Evolutionary conservation across 2,113 vertebrate genomes (phyloP), one percentile per base, ranked within the genome.

Genomic region (Sylvietta virens): DNA sequence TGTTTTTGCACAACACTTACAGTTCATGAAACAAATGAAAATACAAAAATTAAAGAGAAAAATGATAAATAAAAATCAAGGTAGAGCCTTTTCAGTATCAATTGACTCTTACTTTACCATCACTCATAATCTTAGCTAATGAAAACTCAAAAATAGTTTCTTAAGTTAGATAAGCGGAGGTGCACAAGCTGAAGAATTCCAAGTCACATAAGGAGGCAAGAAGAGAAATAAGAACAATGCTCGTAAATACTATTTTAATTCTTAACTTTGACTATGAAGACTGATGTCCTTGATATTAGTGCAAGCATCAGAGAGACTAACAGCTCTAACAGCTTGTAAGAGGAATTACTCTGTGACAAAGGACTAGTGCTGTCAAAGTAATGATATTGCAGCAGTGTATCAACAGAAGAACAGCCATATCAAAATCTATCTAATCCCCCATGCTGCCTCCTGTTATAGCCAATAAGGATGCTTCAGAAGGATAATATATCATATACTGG

Each of bases 301-400:
- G 40, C 64, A 90, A 90, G 57, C 91, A 94, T 85, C 92, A 86
- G 47, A 62, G 80, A 93, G 79, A 84, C 94, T 83, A 95, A 94
- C 58, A 93, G 90, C 53, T 81, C 78, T 70, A 94, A 94, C 50
- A 92, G 89, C 67, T 62, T 83, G 21, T 23, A 93, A 94, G 93
- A 94, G 91, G 62, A 92, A 96, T 81, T 94, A 57, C 72, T 37
- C 51, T 51, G 17, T 93, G 79, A 92, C 69, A 74, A 86, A 88
- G 69, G 39, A 62, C 72, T 62, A 39, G 67, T 44, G 64, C 76
- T 93, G 82, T 95, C 95, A 90, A 74, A 95, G 88, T 88, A 90
- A 83, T 66, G 76, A 94, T 96, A 97, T 97, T 96, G 69, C 79
- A 83, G 83, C 86, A 90, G 82, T 96, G 76, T 70, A 97, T 97